Base-by-base conservation (phyloP, 2,888 invertebrate genomes). In the Chloromyia formosa region DNA sequence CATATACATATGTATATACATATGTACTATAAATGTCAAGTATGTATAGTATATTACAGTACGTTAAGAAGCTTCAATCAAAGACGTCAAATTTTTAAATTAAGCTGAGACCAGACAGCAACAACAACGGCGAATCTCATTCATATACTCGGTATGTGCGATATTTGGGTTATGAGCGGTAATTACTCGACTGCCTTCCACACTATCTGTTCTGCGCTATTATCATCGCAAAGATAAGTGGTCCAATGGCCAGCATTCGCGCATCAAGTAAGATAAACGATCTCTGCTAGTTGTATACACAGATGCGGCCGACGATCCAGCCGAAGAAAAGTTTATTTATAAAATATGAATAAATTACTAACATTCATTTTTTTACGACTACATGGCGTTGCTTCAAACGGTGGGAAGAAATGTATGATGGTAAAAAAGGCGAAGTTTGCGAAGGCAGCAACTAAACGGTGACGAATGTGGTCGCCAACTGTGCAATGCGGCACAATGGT, bases 281-380 rank as follows among this genome's bases (percentile, higher is more conserved):
- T 62, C 62, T 60, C 23, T 4, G 22, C 27, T 42, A 27, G 62
- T 10, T 49, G 27, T 35, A 27, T 62, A 7, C 62, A 62, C 40
- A 35, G 62, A 62, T 16, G 16, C 35, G n/a, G 16, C 62, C n/a
- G 49, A n/a, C 49, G 40, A 35, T 14, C 5, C 62, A 7, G 5
- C 1, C 62, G 14, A 62, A 62, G 62, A 16, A 35, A 35, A 62
- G 40, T 62, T 62, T 62, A 62, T 62, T 62, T 62, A 62, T 62
- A 62, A n/a, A 62, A 62, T 62, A 62, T 62, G 62, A 62, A 40
- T 62, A 60, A 60, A 60, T 62, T 62, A 23, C 62, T 23, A 62
- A 23, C 62, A 62, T 62, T 62, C n/a, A n/a, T n/a, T 49, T 35
- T 35, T 35, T 35, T 7, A 7, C 27, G 27, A 35, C 7, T 2